Base-by-base conservation (phyloP, 1,140 invertebrate genomes). In the Himalopsyche phryganea region DNA sequence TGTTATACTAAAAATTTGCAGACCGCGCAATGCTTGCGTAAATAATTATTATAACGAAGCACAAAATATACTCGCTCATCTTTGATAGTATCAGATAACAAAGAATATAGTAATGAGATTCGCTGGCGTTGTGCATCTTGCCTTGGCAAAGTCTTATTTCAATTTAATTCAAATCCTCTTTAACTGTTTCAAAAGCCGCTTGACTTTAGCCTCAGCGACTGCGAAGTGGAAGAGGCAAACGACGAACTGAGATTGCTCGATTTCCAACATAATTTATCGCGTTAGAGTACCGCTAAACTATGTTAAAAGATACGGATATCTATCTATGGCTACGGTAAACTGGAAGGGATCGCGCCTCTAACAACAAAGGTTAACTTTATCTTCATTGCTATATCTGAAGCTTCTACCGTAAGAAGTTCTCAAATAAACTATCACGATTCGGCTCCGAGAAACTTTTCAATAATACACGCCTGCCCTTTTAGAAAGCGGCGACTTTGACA, bases 281-380 rank as follows among this genome's bases (percentile, higher is more conserved):
- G 42, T 45, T 45, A 45, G 42, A n/a, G 42, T 11, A 45, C 42
- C 42, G 42, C 42, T 17, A 45, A 45, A 45, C 42, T 45, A 45
- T 45, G 42, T 45, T 45, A 45, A 45, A 45, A 45, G 42, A 15
- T 45, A 45, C 42, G 2, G 42, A 45, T 45, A 45, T 45, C 42
- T 45, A 45, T 45, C 42, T 45, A 45, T 45, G 42, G 42, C 10
- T 10, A 15, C 42, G 18, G 42, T 17, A 19, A n/a, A 11, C 42
- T 45, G 42, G 14, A 28, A 28, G 42, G 13, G 11, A 15, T 15
- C 7, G 4, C 5, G 2, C 42, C 5, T 11, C 3, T 5, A 13
- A 3, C 3, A 40, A 4, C 3, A 40, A 40, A 40, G 38, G 15
- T 40, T 15, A 28, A 28, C 23, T 28, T 28, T 28, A 28, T 28